Conservation (phyloP, 1,140 invertebrate genomes). For the Marisa cornuarietis region DNA sequence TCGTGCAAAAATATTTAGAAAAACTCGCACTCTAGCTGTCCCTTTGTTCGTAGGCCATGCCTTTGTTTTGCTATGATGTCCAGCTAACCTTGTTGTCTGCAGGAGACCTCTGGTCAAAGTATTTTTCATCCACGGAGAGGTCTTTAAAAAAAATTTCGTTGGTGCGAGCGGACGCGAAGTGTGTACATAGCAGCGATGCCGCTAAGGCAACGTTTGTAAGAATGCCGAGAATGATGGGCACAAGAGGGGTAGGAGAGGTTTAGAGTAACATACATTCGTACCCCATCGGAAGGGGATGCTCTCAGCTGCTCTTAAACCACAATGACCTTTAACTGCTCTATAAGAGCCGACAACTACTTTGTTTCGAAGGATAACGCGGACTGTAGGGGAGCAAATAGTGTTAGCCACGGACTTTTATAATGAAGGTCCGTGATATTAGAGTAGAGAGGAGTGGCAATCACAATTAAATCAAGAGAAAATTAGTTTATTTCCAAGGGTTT, state of each 20-base stretch:
- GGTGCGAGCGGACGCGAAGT: neutral
- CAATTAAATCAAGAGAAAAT: too few relatives aligned
- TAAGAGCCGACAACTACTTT: too few relatives aligned
- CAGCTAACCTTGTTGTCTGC: neutral
- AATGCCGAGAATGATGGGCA: neutral
- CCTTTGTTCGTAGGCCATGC: neutral
- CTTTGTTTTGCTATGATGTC: neutral
- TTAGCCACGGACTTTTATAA: too few relatives aligned
- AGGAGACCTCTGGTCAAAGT: neutral
- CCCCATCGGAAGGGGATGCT: neutral
- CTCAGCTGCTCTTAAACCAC: too few relatives aligned
- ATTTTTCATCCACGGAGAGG: neutral
- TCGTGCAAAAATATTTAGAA: slow-evolving; percentile 10
- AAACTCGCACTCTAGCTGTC: slow-evolving; percentile 3
- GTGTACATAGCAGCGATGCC: neutral
- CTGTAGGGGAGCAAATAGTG: too few relatives aligned
- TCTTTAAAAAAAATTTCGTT: neutral
- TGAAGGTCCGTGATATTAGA: too few relatives aligned
- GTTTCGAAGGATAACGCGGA: too few relatives aligned
- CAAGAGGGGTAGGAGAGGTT: neutral
- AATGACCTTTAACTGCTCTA: too few relatives aligned
- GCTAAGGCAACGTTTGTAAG: neutral
- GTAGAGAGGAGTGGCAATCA: too few relatives aligned
- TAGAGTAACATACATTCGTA: neutral
- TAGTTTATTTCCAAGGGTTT: too few relatives aligned